These are phyloP conservation scores for Scaptomyza reducta DNA, from an alignment of 2,888 invertebrate species.

Conservation along the genomic window DNA sequence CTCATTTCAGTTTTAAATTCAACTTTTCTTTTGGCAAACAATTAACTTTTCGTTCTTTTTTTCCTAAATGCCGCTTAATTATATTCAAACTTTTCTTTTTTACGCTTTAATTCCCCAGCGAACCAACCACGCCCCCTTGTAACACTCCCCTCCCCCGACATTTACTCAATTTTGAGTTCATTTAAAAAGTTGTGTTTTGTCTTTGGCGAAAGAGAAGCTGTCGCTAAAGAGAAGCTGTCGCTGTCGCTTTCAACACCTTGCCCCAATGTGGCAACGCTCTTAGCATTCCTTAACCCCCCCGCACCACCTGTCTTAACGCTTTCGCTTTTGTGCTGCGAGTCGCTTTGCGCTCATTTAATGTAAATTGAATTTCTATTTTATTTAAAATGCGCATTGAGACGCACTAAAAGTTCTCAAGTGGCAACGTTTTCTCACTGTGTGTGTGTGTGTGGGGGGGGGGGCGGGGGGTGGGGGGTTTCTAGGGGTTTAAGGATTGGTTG, in stretches of 20 bases:
- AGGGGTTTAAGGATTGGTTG: background rate
- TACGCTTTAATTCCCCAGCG: slow-evolving; percentile 51
- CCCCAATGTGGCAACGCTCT: slow-evolving; percentile 17
- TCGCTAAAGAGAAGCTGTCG: slow-evolving; percentile 41
- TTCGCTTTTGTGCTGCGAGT: slow-evolving; percentile 18
- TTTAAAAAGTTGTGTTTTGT: slow-evolving; percentile 60
- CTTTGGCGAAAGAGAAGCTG: slow-evolving; percentile 6
- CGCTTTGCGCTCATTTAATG: slow-evolving; percentile 72
- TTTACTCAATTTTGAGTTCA: slow-evolving; percentile 80
- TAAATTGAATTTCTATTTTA: slow-evolving; percentile 80
- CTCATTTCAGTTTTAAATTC: too few relatives aligned
- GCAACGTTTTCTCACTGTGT: slow-evolving; percentile 55
- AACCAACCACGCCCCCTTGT: background rate
- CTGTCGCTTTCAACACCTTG: slow-evolving; percentile 55
- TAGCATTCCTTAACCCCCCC: background rate
- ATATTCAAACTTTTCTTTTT: slow-evolving; percentile 56
- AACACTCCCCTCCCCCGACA: too few relatives aligned
- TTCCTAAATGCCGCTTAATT: slow-evolving; percentile 77
- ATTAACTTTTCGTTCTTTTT: slow-evolving; percentile 50
- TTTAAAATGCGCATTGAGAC: slow-evolving; percentile 80
- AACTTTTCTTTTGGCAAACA: slow-evolving; percentile 69
- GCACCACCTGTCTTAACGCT: background rate
- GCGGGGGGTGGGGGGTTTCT: background rate
- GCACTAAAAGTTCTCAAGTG: slow-evolving; percentile 79
- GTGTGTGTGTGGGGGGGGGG: background rate